Conservation (phyloP, 2,797 vertebrate species). For the Darevskia nairensis region DNA sequence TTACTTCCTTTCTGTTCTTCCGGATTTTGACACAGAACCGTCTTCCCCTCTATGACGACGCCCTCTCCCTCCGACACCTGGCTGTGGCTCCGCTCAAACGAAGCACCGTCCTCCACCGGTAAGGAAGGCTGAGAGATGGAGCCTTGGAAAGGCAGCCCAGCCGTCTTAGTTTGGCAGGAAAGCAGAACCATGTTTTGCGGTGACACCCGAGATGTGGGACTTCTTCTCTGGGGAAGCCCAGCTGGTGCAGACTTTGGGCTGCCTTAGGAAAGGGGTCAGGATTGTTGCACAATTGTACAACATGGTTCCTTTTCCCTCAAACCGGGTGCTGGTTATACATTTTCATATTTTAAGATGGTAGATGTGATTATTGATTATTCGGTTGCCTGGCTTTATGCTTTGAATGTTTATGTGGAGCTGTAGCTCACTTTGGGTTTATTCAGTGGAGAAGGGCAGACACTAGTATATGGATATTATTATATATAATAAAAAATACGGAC, state of each 20-base stretch:
- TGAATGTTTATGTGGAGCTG: neutral
- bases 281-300: neutral
- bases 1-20: constrained; percentile 16
- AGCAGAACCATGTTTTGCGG: neutral
- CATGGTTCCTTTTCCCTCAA: too few relatives aligned
- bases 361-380: neutral
- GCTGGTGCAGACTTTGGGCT: neutral
- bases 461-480: neutral
- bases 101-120: constrained; percentile 25
- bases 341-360: neutral
- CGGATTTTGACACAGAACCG: neutral
- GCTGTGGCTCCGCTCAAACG: neutral
- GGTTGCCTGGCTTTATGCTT: neutral
- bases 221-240: neutral
- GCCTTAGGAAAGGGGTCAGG: neutral
- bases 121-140: neutral
- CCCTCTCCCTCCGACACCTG: constrained; percentile 6
- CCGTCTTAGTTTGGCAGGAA: neutral
- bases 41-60: constrained; percentile 45
- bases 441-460: too few relatives aligned
- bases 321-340: neutral
- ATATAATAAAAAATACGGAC: neutral
- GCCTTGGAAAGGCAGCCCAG: neutral
- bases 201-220: neutral
- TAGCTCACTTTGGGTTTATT: neutral